These are phyloP conservation scores for Mellivora capensis DNA, from an alignment of 2,113 vertebrate genomes.

Conservation along the genomic window DNA sequence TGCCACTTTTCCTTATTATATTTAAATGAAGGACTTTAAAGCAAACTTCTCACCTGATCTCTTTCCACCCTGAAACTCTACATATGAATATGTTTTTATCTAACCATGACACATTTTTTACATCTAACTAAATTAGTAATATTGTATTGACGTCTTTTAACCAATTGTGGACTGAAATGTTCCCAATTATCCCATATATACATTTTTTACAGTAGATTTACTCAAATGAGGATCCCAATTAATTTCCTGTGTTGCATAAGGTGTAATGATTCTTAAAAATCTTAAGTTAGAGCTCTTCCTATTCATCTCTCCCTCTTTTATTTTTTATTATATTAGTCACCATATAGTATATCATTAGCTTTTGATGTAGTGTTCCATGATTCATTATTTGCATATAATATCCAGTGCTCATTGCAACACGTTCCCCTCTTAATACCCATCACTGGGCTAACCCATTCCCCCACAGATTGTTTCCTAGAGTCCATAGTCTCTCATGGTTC, in stretches of 20 bases:
- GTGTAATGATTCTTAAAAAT: background rate
- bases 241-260: background rate
- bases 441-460: too few relatives aligned
- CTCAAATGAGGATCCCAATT: background rate
- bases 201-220: background rate
- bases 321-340: too few relatives aligned
- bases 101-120: background rate
- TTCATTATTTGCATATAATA: too few relatives aligned
- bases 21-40: background rate
- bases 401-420: too few relatives aligned
- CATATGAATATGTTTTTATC: background rate
- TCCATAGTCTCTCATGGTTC: too few relatives aligned
- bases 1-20: background rate
- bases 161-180: background rate
- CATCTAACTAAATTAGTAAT: background rate
- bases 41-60: background rate
- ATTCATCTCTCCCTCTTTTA: too few relatives aligned
- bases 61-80: background rate
- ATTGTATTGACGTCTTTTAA: background rate
- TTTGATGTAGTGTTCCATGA: too few relatives aligned
- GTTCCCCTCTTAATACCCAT: too few relatives aligned
- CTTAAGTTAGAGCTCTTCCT: too few relatives aligned
- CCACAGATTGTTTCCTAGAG: too few relatives aligned
- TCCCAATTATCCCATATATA: background rate
- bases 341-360: too few relatives aligned